Conservation (phyloP, 2,888 invertebrate species). For the Eulithis prunata region DNA sequence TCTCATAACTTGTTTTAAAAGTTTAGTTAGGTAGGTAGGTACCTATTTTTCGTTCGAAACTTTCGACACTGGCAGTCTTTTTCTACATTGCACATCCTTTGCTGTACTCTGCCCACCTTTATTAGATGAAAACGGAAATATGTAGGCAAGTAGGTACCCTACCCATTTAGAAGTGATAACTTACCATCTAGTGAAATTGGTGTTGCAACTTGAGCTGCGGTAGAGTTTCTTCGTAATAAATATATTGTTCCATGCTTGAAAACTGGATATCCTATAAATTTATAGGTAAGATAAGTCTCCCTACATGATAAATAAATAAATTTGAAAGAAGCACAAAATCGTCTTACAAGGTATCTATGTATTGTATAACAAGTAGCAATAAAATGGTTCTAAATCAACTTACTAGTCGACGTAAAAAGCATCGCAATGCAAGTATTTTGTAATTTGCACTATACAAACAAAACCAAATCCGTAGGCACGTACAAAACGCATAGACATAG, state of each 20-base stretch:
- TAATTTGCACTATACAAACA: not conserved
- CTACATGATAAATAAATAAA: not conserved
- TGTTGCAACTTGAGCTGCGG: constrained; percentile 52
- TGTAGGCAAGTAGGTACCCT: too few relatives aligned
- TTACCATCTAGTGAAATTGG: constrained; percentile 54
- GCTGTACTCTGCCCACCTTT: too few relatives aligned
- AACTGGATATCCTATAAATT: constrained; percentile 42
- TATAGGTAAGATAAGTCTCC: not conserved
- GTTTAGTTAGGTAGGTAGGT: too few relatives aligned
- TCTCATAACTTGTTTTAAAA: too few relatives aligned
- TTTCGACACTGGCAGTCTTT: too few relatives aligned
- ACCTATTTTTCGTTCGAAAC: too few relatives aligned
- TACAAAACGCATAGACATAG: too few relatives aligned
- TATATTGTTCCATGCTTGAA: constrained; percentile 41
- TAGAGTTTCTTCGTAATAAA: constrained; percentile 54
- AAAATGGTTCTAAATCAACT: constrained; percentile 19
- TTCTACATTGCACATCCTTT: too few relatives aligned
- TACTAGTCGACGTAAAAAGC: constrained; percentile 48
- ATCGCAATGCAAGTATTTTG: constrained; percentile 31
- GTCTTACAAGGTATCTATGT: not conserved
- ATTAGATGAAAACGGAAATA: too few relatives aligned
- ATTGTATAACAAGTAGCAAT: not conserved
- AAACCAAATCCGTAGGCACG: too few relatives aligned
- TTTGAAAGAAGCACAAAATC: not conserved
- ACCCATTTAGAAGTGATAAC: not conserved